These are phyloP conservation scores for Cistogaster globosa DNA, from an alignment of 2,888 invertebrate genomes.

Conservation along the genomic window DNA sequence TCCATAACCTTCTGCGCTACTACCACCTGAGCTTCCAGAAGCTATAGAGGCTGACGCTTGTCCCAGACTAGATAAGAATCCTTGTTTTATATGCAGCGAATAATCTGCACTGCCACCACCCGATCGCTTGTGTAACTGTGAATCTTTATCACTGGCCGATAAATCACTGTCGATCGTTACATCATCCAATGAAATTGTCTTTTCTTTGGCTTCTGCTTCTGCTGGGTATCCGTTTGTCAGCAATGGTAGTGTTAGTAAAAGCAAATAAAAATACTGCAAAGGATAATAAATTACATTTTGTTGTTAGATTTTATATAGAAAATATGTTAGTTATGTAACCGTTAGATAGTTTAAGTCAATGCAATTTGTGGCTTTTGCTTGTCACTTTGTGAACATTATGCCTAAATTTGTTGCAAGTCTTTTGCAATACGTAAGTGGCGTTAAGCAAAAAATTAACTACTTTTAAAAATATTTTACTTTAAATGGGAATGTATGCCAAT, in stretches of 20 bases:
- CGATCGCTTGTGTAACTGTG: slow-evolving; percentile 80
- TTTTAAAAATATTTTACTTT: slow-evolving; percentile 43
- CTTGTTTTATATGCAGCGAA: slow-evolving; percentile 80
- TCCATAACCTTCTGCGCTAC: slow-evolving; percentile 76
- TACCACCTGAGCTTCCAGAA: slow-evolving; percentile 81
- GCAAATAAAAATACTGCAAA: slow-evolving; percentile 74
- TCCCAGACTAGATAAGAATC: slow-evolving; percentile 80
- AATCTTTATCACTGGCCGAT: slow-evolving; percentile 78
- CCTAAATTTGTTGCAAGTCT: slow-evolving; percentile 48
- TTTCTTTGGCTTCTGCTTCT: slow-evolving; percentile 70
- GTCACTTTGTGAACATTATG: slow-evolving; percentile 52
- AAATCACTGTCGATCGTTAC: slow-evolving; percentile 78
- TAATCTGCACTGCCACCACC: slow-evolving; percentile 81
- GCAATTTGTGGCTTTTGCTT: slow-evolving; percentile 19
- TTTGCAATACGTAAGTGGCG: background rate
- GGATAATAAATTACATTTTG: background rate
- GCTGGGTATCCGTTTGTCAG: slow-evolving; percentile 77
- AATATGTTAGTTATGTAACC: slow-evolving; percentile 43
- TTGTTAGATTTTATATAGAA: slow-evolving; percentile 32
- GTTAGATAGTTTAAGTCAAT: slow-evolving; percentile 16
- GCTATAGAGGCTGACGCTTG: slow-evolving; percentile 82
- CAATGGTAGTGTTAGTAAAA: slow-evolving; percentile 77
- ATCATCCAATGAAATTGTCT: slow-evolving; percentile 78
- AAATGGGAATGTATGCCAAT: slow-evolving; percentile 63
- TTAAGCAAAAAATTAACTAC: slow-evolving; percentile 11